phyloP scores from a whole-genome alignment of 2,113 vertebrate genomes.

The Brachypteracias leptosomus region DNA sequence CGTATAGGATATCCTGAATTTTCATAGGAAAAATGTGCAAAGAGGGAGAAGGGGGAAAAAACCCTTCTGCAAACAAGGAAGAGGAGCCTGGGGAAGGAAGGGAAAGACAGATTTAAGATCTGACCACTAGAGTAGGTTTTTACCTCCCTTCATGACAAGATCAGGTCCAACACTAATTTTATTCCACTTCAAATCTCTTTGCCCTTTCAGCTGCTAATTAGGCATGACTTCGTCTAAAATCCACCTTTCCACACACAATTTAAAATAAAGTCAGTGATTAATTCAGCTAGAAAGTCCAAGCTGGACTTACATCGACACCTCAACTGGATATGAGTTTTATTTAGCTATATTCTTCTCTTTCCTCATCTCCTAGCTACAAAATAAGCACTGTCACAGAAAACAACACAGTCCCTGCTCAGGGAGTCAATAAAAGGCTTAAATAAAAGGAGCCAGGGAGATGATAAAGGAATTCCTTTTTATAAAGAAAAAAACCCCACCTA shows the following conservation, averaged over 20 bases:
- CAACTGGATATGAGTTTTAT: fast-evolving
- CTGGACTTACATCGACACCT: background rate
- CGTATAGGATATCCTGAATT: background rate
- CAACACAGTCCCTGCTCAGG: background rate
- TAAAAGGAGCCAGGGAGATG: background rate
- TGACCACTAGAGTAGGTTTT: background rate
- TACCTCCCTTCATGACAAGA: background rate
- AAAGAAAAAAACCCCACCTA: background rate
- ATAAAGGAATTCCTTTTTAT: background rate
- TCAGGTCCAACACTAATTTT: background rate
- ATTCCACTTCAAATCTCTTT: background rate
- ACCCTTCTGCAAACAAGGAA: background rate
- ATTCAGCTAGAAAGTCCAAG: background rate
- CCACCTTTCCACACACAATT: background rate
- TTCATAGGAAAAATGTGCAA: background rate
- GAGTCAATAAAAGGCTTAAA: background rate
- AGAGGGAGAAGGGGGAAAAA: no score
- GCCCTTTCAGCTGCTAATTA: background rate
- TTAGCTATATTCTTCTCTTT: background rate
- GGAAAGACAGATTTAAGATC: background rate
- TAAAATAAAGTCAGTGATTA: background rate
- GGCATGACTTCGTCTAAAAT: background rate
- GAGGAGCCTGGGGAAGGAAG: background rate
- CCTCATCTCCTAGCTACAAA: background rate
- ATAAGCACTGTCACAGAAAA: background rate